Base-by-base conservation (phyloP, 1,140 invertebrate species). In the Pachyrhynchus sulphureomaculatus region DNA sequence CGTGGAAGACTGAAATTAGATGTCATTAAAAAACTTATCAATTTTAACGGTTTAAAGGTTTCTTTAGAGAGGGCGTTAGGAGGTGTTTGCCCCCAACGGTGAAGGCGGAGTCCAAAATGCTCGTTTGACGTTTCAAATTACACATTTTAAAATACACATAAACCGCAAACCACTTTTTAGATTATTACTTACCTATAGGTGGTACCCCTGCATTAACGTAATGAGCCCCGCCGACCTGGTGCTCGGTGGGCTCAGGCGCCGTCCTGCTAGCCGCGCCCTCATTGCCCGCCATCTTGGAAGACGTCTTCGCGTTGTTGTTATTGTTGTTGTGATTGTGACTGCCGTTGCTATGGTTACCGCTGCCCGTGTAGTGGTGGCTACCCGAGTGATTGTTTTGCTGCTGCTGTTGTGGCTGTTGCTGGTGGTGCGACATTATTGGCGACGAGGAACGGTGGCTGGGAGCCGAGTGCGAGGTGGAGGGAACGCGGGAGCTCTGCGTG, bases 211-310 rank as follows among this genome's bases (percentile, higher is more conserved):
- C 48, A 29, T 47, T 41, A 21, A 51, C 33, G 24, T 20, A 51
- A 10, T 39, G 57, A 5, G 6, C 26, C 5, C 26, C 2, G 1
- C 4, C 47, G 23, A 24, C 47, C 21, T 24, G 42, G 0, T 24
- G 37, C 23, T 58, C 45, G 20, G 0, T 32, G 12, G 47, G 47
- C 23, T 58, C 56, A 17, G 41, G 42, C 21, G 24, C 12, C 15
- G 47, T 10, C 32, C 23, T 18, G 13, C n/a, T n/a, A n/a, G 36
- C n/a, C 24, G 32, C 34, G 4, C 56, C 42, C n/a, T 58, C 56
- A 34, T 42, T 26, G 56, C 56, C 56, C 18, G 18, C 37, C 56
- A 58, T 49, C 36, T 48, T 48, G 56, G 32, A 48, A 48, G 56
- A 48, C 42, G 18, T 58, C 44, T 49, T 58, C 2, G 21, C 20